Conservation (phyloP, 2,888 invertebrate species). For the Esperia sulphurella region DNA sequence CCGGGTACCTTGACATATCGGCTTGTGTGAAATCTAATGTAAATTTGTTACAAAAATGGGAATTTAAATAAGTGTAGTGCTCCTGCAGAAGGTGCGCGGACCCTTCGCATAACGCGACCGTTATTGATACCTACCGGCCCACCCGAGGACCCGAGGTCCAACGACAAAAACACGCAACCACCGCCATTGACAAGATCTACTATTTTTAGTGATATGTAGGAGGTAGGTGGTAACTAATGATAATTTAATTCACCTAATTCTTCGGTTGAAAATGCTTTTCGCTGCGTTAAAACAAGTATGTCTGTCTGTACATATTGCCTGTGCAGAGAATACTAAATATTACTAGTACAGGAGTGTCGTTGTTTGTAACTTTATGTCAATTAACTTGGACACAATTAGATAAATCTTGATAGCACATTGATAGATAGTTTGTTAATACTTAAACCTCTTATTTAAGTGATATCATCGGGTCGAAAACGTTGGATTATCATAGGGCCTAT, state of each 20-base stretch:
- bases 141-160: constrained; percentile 18
- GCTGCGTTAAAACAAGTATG: too few relatives aligned
- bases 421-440: too few relatives aligned
- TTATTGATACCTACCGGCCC: constrained; percentile 56
- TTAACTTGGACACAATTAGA: too few relatives aligned
- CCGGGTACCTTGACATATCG: constrained; percentile 63
- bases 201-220: constrained; percentile 1
- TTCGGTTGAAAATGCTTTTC: too few relatives aligned
- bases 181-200: neutral
- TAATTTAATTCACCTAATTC: constrained; percentile 1
- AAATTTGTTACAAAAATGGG: constrained; percentile 75
- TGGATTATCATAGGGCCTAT: neutral
- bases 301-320: too few relatives aligned
- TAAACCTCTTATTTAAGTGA: too few relatives aligned
- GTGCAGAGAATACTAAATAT: too few relatives aligned
- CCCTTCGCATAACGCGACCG: constrained; percentile 64
- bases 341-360: too few relatives aligned
- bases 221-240: neutral
- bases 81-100: constrained; percentile 36
- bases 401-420: too few relatives aligned
- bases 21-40: constrained; percentile 69
- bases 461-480: too few relatives aligned
- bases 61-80: constrained; percentile 76
- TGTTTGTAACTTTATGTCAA: too few relatives aligned
- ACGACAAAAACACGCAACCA: constrained; percentile 44